Evolutionary conservation across 2,797 vertebrate genomes (phyloP), one percentile per base, ranked within the genome.

Genomic region (Sebastes matsubarae): DNA sequence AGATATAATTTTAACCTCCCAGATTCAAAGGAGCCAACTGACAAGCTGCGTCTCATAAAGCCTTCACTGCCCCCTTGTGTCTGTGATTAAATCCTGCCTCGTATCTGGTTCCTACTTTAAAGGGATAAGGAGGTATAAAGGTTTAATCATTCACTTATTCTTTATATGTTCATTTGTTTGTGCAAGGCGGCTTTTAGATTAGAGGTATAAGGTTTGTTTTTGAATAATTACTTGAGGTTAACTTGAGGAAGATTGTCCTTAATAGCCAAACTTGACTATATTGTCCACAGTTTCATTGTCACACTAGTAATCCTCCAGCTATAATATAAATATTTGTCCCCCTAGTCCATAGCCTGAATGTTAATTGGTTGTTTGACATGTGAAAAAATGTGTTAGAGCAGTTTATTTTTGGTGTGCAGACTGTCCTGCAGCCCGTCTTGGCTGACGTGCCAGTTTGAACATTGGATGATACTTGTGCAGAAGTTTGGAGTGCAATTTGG

Each of bases 1-100:
- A 84, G 73, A 70, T 90, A 84, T 91, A 86, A 94, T 90, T 92
- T 81, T 78, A 82, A 84, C 80, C 67, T 79, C 75, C 68, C 74
- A 54, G 66, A 77, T 90, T 78, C 68, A 78, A 82, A 78, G 50
- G 61, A 83, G 86, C 73, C 81, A 83, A 77, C 30, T 57, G 65
- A 72, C 67, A 52, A 77, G 63, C 58, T 70, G 36, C 9, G 57
- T 42, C 77, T 84, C 69, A 69, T 72, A 73, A 90, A 90, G 87
- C 68, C 76, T 81, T 83, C 72, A 86, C 87, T 92, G 90, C 89
- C 92, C 90, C 84, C 87, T 81, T 71, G 83, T 90, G 91, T 70
- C 75, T 63, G 50, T 61, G n/a, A 77, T 64, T 77, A 58, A 63
- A 64, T n/a, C 18, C 58, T 50, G 52, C 25, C 50, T 25, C 3